Evolutionary conservation across 2,888 invertebrate genomes (phyloP).

Genomic region (Xestia ashworthii): DNA sequence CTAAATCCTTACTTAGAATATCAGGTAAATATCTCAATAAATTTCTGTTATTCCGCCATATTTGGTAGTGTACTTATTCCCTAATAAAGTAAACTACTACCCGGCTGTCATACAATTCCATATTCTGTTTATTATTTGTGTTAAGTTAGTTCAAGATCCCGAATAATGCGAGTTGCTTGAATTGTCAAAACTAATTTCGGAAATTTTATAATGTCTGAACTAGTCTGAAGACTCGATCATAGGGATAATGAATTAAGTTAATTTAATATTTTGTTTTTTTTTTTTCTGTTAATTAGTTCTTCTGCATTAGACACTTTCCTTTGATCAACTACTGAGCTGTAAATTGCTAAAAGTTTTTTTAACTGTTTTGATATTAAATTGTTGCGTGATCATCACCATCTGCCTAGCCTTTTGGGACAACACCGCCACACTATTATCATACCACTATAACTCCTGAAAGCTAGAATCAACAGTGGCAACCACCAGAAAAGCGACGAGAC

Average conservation of each 20-base stretch:
- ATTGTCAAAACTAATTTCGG: not conserved
- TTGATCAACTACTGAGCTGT: not conserved
- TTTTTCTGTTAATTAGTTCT: no score
- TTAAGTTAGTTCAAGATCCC: not conserved
- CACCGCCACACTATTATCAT: no score
- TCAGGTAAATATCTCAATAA: not conserved
- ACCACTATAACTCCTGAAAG: no score
- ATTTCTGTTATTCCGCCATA: not conserved
- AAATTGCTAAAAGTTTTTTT: not conserved
- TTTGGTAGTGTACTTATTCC: not conserved
- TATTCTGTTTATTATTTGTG: slow-evolving; percentile 5
- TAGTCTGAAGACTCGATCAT: not conserved
- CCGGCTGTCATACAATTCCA: not conserved
- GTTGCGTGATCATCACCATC: no score
- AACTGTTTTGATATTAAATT: not conserved
- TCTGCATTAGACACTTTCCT: not conserved
- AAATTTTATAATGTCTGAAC: not conserved
- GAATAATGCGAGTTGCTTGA: not conserved
- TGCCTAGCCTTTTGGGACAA: no score
- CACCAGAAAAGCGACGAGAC: no score
- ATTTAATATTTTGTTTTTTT: not conserved
- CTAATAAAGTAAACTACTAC: not conserved
- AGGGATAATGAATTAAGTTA: not conserved
- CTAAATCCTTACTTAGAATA: not conserved
- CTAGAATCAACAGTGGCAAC: no score